Base-by-base conservation (phyloP, 2,888 invertebrate species). In the Pachycephus smyrnensis region DNA sequence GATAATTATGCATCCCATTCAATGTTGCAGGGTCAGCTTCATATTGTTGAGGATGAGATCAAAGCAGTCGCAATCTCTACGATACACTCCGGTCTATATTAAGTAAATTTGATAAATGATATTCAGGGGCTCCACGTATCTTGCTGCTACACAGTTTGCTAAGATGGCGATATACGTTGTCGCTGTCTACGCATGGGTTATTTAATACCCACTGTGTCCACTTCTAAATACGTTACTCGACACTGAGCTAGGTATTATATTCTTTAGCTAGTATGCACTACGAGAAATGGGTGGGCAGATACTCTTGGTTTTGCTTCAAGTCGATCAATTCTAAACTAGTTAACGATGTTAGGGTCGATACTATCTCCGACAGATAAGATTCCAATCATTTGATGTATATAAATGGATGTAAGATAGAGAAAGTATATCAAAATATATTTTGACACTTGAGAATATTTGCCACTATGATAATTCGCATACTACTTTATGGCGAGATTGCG, bases 171-270 rank as follows among this genome's bases (percentile, higher is more conserved):
- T 33, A 32, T 23, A 33, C 12, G 69, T 30, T 11, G 11, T 30
- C 30, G 31, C 71, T 71, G 71, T 33, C 71, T 31, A 71, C 31
- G 71, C 33, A 12, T 33, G 77, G 77, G 78, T 78, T 76, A 79
- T 77, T 79, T 78, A 78, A 76, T 77, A 80, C 73, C 68, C 73
- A 69, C 73, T 75, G 68, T 68, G 73, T 77, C 69, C 79, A 74
- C 73, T 78, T 75, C 75, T 77, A 74, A 77, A 79, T 77, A 80
- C n/a, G 77, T 73, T 73, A 81, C 69, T 30, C 74, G 79, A 81
- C 71, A 81, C 77, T 75, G 3, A 36, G 37, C 69, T 68, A 69
- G 74, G 77, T 81, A 75, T 81, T 55, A 35, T 71, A 55, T 55
- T 55, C 55, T 55, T 55, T 23, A 55, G 55, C 23, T 23, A 55